Conservation (phyloP, 2,888 invertebrate species). For the Lepidochitona cinerea region DNA sequence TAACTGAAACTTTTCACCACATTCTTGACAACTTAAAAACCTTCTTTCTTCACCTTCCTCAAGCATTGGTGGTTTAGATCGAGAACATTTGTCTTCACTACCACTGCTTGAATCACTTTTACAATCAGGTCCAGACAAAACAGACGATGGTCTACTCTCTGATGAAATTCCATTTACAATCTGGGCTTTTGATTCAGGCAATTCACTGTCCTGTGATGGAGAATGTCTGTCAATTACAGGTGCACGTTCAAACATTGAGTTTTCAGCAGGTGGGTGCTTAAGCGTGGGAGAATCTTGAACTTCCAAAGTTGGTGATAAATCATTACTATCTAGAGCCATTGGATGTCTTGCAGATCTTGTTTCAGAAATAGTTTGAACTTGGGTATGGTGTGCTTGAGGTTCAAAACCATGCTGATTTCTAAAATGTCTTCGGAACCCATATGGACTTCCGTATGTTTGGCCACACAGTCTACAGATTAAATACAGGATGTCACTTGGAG, state of each 20-base stretch:
- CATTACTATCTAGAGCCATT: background rate
- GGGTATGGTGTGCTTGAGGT: conserved; percentile 63
- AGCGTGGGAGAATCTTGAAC: background rate
- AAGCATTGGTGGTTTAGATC: background rate
- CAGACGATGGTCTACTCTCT: background rate
- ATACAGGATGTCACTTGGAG: conserved; percentile 64
- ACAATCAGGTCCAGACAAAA: background rate
- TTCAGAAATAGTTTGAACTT: conserved; percentile 66
- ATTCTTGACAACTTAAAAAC: conserved; percentile 56
- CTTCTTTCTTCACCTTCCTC: conserved; percentile 33
- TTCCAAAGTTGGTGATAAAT: background rate
- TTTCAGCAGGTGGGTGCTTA: background rate
- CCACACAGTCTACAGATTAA: conserved; percentile 64
- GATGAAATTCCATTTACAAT: background rate
- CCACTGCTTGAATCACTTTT: conserved; percentile 2
- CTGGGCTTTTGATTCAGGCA: background rate
- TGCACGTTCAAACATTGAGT: background rate
- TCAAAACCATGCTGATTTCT: conserved; percentile 67
- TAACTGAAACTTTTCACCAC: conserved; percentile 59
- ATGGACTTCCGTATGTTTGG: conserved; percentile 65
- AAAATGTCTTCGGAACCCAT: conserved; percentile 67
- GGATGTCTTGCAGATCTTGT: conserved; percentile 42
- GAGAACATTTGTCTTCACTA: background rate
- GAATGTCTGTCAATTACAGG: background rate
- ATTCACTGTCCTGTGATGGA: background rate